These are phyloP conservation scores for Triops cancriformis DNA, from an alignment of 1,140 invertebrate species.

Conservation along the genomic window DNA sequence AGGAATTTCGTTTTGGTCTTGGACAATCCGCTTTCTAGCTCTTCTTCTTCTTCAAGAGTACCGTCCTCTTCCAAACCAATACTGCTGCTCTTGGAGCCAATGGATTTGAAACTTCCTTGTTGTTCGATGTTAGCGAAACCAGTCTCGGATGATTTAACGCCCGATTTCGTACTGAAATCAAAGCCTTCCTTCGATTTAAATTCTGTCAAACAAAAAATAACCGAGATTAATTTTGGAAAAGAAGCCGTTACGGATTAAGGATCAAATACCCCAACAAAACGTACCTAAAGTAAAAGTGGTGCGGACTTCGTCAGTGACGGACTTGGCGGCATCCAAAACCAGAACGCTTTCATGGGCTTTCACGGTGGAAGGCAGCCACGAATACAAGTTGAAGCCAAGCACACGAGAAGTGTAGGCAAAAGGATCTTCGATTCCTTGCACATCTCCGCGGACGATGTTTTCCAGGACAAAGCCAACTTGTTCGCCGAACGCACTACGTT, in stretches of 20 bases:
- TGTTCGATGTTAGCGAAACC: neutral
- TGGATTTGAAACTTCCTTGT: neutral
- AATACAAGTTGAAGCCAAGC: conserved; percentile 16
- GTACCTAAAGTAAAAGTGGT: conserved; percentile 14
- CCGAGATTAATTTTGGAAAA: neutral
- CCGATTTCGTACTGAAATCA: neutral
- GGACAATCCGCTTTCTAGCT: neutral
- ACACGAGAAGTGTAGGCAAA: conserved; percentile 18
- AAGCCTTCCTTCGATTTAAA: conserved; percentile 2
- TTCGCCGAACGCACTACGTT: neutral
- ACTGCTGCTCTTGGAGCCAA: neutral
- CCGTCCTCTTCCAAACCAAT: neutral
- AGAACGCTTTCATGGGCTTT: conserved; percentile 16
- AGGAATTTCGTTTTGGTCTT: neutral
- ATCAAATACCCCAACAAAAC: too few species aligned
- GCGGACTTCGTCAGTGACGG: conserved; percentile 21
- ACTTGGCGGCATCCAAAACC: conserved; percentile 21
- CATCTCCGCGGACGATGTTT: conserved; percentile 16
- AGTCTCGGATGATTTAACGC: neutral
- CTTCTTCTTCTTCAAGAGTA: neutral
- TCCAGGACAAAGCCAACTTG: conserved; percentile 17
- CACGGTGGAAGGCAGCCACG: conserved; percentile 17
- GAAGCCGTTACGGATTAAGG: neutral
- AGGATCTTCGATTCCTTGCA: conserved; percentile 17
- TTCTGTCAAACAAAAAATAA: neutral